Conservation (phyloP, 2,888 invertebrate species). For the Synanthedon vespiformis region DNA sequence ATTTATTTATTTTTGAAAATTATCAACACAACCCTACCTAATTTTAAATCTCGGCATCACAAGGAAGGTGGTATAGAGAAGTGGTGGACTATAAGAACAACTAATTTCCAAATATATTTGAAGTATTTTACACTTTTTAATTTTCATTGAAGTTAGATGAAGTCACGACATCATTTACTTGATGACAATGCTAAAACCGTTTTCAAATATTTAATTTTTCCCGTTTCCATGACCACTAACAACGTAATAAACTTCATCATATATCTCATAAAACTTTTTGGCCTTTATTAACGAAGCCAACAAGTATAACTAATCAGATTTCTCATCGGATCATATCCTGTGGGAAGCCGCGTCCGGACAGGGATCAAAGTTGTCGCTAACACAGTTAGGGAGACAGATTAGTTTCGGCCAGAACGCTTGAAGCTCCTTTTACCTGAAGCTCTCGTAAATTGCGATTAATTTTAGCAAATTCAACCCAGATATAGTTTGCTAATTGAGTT, state of each 20-base stretch:
- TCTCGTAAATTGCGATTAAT: conserved; percentile 45
- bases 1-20: too few relatives aligned
- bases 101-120: too few relatives aligned
- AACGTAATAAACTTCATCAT: neutral
- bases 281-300: conserved; percentile 57
- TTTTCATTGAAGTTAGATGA: too few relatives aligned
- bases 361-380: conserved; percentile 68
- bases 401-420: conserved; percentile 53
- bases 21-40: too few relatives aligned
- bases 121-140: too few relatives aligned
- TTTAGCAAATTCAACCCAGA: conserved; percentile 27
- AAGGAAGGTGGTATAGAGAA: too few relatives aligned
- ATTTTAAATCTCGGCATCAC: too few relatives aligned
- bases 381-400: conserved; percentile 64
- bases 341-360: conserved; percentile 33
- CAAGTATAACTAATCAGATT: conserved; percentile 65
- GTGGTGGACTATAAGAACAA: too few relatives aligned
- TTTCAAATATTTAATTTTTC: too few relatives aligned
- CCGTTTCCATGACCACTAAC: neutral
- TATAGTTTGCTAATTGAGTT: neutral
- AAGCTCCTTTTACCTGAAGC: conserved; percentile 39
- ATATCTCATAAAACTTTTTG: conserved; percentile 16
- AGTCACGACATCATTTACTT: too few relatives aligned
- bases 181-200: too few relatives aligned
- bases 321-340: conserved; percentile 61